A percentile compares a stretch with the other conserved stretches of the same genome.
These are phyloP conservation scores for Sycophila sp. DNA, from an alignment of 1,140 invertebrate species.

Conservation along the genomic window DNA sequence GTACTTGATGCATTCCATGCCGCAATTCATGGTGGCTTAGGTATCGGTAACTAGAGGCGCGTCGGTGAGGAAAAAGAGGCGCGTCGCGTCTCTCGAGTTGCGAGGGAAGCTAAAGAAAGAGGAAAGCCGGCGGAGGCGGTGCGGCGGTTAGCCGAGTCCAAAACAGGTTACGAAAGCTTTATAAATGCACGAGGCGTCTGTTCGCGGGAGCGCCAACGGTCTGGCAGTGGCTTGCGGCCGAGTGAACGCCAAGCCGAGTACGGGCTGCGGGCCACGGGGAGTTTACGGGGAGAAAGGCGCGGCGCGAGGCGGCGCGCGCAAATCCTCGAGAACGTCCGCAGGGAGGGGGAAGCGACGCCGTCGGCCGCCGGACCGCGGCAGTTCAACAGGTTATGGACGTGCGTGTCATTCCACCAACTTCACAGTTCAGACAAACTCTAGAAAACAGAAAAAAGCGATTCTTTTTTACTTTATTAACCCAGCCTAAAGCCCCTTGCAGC, in stretches of 20 bases:
- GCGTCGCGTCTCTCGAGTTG: background rate
- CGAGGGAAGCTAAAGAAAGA: background rate
- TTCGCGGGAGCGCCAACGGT: background rate
- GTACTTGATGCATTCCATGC: conserved; percentile 83
- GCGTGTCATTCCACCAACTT: too few species aligned
- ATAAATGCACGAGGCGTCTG: background rate
- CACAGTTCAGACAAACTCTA: too few species aligned
- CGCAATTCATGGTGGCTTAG: conserved; percentile 70
- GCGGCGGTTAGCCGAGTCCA: background rate
- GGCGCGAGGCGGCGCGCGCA: background rate
- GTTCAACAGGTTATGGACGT: conserved; percentile 35
- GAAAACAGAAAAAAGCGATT: too few species aligned
- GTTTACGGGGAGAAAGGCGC: conserved; percentile 1
- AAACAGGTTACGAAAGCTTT: conserved; percentile 14
- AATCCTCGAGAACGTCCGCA: background rate
- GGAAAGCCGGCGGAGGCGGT: background rate
- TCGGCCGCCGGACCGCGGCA: background rate
- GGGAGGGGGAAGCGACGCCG: background rate
- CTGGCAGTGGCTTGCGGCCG: too few species aligned
- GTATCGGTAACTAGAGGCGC: conserved; percentile 53
- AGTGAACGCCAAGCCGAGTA: too few species aligned
- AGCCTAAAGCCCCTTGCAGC: too few species aligned
- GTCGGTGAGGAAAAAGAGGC: background rate
- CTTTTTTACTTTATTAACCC: too few species aligned
- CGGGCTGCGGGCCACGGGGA: too few species aligned